Percentiles rank a stretch among this genome's conserved stretches.
Conservation (phyloP, 2,888 invertebrate genomes). For the Dryobota labecula region DNA sequence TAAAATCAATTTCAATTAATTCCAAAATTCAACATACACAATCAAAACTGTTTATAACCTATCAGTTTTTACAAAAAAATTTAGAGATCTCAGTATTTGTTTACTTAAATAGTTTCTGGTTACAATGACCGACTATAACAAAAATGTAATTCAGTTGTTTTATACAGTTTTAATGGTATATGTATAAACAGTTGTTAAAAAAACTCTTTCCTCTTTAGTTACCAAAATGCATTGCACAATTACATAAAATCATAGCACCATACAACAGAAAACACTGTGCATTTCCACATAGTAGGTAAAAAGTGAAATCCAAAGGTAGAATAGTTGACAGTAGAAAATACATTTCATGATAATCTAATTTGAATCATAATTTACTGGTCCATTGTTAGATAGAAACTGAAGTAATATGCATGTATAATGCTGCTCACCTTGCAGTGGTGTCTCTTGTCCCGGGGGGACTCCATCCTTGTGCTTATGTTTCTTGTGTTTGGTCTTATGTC, state of each 20-base stretch:
- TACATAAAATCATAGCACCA: no score
- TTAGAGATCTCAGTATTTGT: no score
- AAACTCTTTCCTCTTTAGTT: neutral
- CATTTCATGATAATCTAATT: neutral
- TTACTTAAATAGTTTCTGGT: no score
- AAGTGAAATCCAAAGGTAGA: neutral
- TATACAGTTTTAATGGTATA: no score
- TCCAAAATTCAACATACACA: no score
- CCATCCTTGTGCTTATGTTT: conserved; percentile 98
- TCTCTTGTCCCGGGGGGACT: conserved; percentile 94
- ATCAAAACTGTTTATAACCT: no score
- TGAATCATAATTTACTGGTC: neutral
- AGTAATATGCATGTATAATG: neutral
- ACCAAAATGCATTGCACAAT: neutral
- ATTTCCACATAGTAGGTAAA: neutral
- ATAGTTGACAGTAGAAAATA: neutral
- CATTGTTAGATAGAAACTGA: neutral
- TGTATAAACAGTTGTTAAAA: neutral
- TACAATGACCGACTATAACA: no score
- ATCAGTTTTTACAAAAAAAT: no score
- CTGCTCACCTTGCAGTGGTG: conserved; percentile 92
- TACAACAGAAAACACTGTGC: no score
- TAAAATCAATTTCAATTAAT: no score
- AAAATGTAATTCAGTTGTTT: no score
- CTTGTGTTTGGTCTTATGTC: conserved; percentile 98